Conservation (phyloP, 2,113 vertebrate species). For the Oceanodroma tethys region DNA sequence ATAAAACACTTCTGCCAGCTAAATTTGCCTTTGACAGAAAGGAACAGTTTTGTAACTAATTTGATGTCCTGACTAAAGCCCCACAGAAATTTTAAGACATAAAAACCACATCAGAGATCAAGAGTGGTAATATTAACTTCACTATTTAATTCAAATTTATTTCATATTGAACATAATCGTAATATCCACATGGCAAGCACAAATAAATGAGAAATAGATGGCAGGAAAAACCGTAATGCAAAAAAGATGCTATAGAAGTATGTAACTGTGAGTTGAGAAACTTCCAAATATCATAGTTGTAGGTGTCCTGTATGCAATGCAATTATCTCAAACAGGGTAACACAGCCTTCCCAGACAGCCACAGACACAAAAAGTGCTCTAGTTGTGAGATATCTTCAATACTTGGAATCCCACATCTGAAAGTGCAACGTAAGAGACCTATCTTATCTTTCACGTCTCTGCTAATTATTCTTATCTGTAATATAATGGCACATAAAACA, state of each 20-base stretch:
- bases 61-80: neutral
- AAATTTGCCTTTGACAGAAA: neutral
- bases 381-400: neutral
- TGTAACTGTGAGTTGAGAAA: neutral
- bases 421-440: neutral
- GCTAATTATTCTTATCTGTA: neutral
- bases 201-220: neutral
- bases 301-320: neutral
- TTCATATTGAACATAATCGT: rapidly evolving
- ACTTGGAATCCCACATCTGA: neutral
- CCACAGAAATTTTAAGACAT: neutral
- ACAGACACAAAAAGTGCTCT: neutral
- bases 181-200: neutral
- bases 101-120: neutral
- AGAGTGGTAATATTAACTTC: neutral
- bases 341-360: neutral
- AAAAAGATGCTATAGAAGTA: neutral
- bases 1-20: neutral
- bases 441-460: neutral
- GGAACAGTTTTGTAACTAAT: neutral
- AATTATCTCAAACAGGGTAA: neutral
- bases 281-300: neutral
- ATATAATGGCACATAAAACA: neutral
- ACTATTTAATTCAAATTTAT: neutral
- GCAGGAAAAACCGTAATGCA: neutral